Percentiles rank a stretch among this genome's conserved stretches.
phyloP scores from a whole-genome alignment of 1,140 invertebrate species.

The Himalopsyche phryganea region DNA sequence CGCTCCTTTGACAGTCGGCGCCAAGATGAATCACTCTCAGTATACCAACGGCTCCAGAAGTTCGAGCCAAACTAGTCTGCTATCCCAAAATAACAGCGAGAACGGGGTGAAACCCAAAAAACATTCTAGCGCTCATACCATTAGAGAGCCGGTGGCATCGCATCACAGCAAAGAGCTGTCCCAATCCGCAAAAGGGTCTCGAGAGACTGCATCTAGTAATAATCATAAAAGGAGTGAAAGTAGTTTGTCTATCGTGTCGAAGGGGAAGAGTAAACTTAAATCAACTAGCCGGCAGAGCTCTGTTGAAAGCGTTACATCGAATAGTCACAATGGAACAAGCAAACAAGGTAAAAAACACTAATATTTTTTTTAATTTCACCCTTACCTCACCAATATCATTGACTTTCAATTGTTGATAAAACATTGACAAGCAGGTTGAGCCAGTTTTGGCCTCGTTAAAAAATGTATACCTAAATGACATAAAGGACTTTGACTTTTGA shows the following conservation, averaged over 20 bases:
- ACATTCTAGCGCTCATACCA: background rate
- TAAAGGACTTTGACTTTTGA: too few species aligned
- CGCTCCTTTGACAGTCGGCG: conserved; percentile 4
- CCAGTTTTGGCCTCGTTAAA: too few species aligned
- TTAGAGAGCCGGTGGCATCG: conserved; percentile 4
- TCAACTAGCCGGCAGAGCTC: conserved; percentile 30
- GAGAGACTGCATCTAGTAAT: conserved; percentile 7
- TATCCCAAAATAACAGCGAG: conserved; percentile 20
- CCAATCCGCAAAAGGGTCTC: conserved; percentile 7
- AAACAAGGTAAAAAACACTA: conserved; percentile 25
- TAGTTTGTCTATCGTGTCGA: conserved; percentile 20
- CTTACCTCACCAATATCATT: too few species aligned
- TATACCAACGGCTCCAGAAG: conserved; percentile 24
- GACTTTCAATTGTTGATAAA: too few species aligned
- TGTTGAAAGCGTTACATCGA: conserved; percentile 26
- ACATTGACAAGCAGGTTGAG: too few species aligned
- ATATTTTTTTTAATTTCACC: too few species aligned
- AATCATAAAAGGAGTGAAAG: conserved; percentile 19
- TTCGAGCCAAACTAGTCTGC: conserved; percentile 28
- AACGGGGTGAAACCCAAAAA: conserved; percentile 24
- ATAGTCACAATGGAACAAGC: conserved; percentile 24
- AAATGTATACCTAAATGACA: too few species aligned
- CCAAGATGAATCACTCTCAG: conserved; percentile 18
- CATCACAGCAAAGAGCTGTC: background rate
- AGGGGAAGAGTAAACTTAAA: conserved; percentile 31